phyloP scores from a whole-genome alignment of 2,888 invertebrate species.

The Pyrrhosoma nymphula region DNA sequence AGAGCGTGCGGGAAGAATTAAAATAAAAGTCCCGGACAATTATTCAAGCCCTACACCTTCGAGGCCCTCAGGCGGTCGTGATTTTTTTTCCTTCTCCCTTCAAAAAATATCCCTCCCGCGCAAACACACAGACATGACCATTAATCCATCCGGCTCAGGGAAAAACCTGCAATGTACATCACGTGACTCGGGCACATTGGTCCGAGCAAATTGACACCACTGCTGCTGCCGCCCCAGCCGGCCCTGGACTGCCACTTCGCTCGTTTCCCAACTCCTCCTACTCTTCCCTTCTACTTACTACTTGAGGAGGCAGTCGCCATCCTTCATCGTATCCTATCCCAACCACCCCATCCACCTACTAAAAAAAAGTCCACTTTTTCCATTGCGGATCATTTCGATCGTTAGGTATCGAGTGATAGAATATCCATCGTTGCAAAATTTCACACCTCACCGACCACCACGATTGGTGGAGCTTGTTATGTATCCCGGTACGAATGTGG shows the following conservation, averaged over 20 bases:
- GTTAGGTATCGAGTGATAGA: too few relatives aligned
- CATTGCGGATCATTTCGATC: too few relatives aligned
- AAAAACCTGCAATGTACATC: conserved; percentile 57
- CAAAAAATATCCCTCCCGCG: conserved; percentile 11
- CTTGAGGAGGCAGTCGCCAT: not conserved
- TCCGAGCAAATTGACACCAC: not conserved
- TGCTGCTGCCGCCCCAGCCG: not conserved
- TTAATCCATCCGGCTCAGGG: conserved; percentile 28
- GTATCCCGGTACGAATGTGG: too few relatives aligned
- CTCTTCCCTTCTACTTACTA: not conserved
- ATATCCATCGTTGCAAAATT: too few relatives aligned
- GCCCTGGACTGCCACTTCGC: not conserved
- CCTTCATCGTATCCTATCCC: not conserved
- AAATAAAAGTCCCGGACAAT: not conserved
- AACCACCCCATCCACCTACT: not conserved
- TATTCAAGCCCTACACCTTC: not conserved
- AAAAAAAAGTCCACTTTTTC: too few relatives aligned
- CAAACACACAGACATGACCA: not conserved
- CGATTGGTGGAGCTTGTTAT: too few relatives aligned
- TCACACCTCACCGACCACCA: too few relatives aligned
- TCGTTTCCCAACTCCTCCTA: not conserved
- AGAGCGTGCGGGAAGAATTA: not conserved
- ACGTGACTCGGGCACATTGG: conserved; percentile 59
- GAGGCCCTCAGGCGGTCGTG: not conserved
- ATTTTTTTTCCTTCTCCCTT: not conserved